phyloP scores from a whole-genome alignment of 37 sponge, comb jelly and placozoan genomes.

The Bolinopsis microptera region DNA sequence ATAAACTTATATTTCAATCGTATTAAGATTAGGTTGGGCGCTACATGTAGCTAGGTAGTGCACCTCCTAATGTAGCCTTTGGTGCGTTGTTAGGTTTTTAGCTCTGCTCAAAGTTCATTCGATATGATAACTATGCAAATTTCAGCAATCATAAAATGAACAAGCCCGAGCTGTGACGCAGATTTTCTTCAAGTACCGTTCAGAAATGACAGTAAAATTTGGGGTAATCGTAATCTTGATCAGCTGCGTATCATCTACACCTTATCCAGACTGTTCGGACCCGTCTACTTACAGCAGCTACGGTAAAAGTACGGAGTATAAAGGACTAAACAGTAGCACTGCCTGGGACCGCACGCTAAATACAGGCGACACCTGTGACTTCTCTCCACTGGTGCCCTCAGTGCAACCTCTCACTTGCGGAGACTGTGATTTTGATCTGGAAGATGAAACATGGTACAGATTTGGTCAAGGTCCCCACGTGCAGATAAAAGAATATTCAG shows the following conservation, averaged over 20 bases:
- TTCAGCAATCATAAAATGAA: too few species aligned
- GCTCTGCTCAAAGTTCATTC: too few species aligned
- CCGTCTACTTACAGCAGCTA: background rate
- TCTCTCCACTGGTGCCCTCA: background rate
- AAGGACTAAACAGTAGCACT: background rate
- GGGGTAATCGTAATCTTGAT: background rate
- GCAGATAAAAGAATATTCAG: background rate
- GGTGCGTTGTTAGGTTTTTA: too few species aligned
- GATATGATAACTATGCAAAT: too few species aligned
- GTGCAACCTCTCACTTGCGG: background rate
- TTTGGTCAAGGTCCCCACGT: background rate
- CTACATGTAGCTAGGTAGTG: too few species aligned
- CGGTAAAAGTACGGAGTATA: background rate
- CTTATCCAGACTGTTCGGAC: constrained; percentile 32
- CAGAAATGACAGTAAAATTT: background rate
- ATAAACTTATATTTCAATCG: too few species aligned
- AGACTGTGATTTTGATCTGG: constrained; percentile 18
- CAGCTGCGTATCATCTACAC: background rate
- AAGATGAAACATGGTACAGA: constrained; percentile 11
- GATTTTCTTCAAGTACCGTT: too few species aligned
- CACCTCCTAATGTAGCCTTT: too few species aligned
- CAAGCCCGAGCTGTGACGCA: too few species aligned
- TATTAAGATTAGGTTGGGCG: too few species aligned
- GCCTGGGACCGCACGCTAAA: constrained; percentile 15
- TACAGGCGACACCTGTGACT: background rate